These are phyloP conservation scores for Anabas testudineus DNA, from an alignment of 2,797 vertebrate genomes.

Conservation along the genomic window DNA sequence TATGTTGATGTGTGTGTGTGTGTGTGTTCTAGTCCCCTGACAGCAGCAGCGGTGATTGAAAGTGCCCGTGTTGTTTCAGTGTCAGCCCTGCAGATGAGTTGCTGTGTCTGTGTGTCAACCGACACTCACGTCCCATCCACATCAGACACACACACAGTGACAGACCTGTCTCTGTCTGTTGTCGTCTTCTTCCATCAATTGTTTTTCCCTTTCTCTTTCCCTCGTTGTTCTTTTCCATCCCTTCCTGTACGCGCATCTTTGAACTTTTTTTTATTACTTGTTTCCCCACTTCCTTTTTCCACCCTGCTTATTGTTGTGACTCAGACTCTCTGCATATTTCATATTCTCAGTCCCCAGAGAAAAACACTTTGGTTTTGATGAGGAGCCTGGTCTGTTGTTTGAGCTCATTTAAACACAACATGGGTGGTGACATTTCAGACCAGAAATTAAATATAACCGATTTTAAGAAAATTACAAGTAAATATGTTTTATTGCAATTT, in stretches of 20 bases:
- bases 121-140: slow-evolving; percentile 46
- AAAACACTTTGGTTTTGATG: slow-evolving; percentile 16
- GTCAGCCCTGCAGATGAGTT: slow-evolving; percentile 59
- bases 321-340: slow-evolving; percentile 32
- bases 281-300: background rate
- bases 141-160: slow-evolving; percentile 18
- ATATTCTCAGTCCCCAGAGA: slow-evolving; percentile 42
- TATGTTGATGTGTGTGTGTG: slow-evolving; percentile 1
- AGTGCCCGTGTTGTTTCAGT: slow-evolving; percentile 66
- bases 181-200: slow-evolving; percentile 10
- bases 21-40: slow-evolving; percentile 33
- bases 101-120: slow-evolving; percentile 40
- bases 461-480: slow-evolving; percentile 12
- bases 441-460: background rate
- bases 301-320: slow-evolving; percentile 15
- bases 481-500: background rate
- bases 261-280: background rate
- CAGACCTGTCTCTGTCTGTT: slow-evolving; percentile 25
- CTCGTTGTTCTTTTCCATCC: background rate
- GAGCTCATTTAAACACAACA: background rate
- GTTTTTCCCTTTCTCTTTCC: background rate
- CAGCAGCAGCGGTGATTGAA: slow-evolving; percentile 60
- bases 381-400: background rate
- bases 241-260: background rate
- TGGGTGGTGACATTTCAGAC: background rate